Percentiles rank a stretch among this genome's conserved stretches.
Conservation (phyloP, 2,113 vertebrate species). For the Rhea pennata region DNA sequence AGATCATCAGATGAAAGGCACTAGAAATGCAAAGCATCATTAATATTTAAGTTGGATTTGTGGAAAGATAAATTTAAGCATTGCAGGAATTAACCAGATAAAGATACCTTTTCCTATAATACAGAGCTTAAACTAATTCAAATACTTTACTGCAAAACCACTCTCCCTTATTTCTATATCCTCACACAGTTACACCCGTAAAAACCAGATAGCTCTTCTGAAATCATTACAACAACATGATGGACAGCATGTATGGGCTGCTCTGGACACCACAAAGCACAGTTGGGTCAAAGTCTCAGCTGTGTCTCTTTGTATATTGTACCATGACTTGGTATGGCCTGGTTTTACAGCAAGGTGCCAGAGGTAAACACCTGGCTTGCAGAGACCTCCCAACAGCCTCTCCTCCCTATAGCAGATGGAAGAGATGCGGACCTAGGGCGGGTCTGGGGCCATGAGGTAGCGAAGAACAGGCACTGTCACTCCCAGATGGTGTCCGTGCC, state of each 20-base stretch:
- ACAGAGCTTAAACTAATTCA: not conserved
- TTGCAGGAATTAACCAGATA: conserved; percentile 6
- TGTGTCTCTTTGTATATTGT: not conserved
- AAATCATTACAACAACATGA: not conserved
- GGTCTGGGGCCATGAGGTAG: not conserved
- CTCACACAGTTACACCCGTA: accelerated
- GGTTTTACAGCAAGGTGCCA: too few species aligned
- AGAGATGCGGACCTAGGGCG: too few species aligned
- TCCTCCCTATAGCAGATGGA: not conserved
- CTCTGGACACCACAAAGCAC: not conserved
- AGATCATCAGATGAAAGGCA: conserved; percentile 4
- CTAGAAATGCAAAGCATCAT: conserved; percentile 1
- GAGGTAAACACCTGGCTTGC: not conserved
- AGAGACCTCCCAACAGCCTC: not conserved
- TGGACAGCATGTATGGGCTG: not conserved
- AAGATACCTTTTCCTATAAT: not conserved
- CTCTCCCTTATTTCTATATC: not conserved
- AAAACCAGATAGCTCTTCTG: not conserved
- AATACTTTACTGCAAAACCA: not conserved
- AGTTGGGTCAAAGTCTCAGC: not conserved
- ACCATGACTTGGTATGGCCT: accelerated
- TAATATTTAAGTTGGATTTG: conserved; percentile 35
- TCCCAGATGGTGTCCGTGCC: not conserved
- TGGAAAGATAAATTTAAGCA: not conserved
- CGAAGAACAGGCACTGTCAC: not conserved